Evolutionary conservation across 1,140 invertebrate species (phyloP).

Genomic region (Steinernema feltiae): DNA sequence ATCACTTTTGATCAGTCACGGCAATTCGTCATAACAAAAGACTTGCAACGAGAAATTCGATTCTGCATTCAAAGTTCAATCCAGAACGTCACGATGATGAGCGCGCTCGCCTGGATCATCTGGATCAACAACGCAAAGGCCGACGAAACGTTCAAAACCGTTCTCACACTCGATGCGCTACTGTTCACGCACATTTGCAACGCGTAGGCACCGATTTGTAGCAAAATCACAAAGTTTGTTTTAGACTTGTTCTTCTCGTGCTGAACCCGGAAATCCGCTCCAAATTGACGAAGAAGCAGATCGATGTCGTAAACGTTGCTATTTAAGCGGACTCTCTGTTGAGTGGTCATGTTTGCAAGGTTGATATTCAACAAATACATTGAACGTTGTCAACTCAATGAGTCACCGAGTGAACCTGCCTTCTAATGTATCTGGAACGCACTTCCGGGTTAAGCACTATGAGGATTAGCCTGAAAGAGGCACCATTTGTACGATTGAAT

Average conservation of each 20-base stretch:
- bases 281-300: no score
- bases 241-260: background rate
- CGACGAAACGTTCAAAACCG: no score
- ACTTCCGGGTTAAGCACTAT: background rate
- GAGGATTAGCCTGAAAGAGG: background rate
- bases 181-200: background rate
- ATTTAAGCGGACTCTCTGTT: no score
- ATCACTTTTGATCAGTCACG: background rate
- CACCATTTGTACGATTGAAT: background rate
- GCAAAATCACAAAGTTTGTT: background rate
- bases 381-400: no score
- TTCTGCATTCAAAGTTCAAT: no score
- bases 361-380: no score
- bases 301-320: no score
- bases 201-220: background rate
- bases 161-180: background rate
- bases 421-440: no score
- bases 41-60: background rate
- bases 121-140: no score
- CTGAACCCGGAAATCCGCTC: background rate
- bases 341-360: no score
- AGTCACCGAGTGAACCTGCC: no score
- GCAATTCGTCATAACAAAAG: background rate
- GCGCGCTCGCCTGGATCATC: background rate
- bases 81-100: background rate